Evolutionary conservation across 2,797 vertebrate species (phyloP), one percentile per base, ranked within the genome.

Genomic region (Forpus xanthops): DNA sequence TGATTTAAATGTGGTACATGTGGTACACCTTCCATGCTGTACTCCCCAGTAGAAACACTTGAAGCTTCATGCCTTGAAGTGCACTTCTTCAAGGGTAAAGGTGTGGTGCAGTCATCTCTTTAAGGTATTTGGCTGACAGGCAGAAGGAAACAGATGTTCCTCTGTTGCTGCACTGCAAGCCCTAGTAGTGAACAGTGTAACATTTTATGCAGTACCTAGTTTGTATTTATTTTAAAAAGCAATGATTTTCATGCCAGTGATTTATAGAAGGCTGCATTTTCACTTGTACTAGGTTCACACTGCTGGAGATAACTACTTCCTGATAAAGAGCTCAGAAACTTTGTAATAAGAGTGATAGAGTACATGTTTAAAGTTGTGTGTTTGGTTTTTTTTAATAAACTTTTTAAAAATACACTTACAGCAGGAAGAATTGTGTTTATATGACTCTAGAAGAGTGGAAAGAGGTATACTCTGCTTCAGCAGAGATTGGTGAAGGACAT

Each of bases 311-410:
- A 41, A 37, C 12, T 27, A 5, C 24, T 83, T 49, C 33, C 60
- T 64, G 24, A 12, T n/a, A n/a, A 35, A 76, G 76, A 61, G 21
- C 20, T 18, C 16, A 42, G 16, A 56, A 71, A 50, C 18, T 15
- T 53, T 71, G 19, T 39, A 35, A n/a, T 42, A 15, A 15, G 8
- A 28, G 35, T 14, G 4, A 1, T 42, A 31, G 39, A n/a, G 12
- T 47, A n/a, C 4, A 2, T 56, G 18, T 33, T 25, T 0, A 0
- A 4, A 55, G 5, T 21, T 85, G 31, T 31, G 52, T 89, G 61
- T 47, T n/a, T n/a, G n/a, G n/a, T n/a, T 30, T 20, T 56, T 56
- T 56, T 4, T 73, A 96, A 96, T 91, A 96, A 93, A 96, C 15
- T 66, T 67, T 67, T 5, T 83, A 15, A 41, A 72, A 52, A 60